These are phyloP conservation scores for Caenorhabditis tropicalis DNA, from an alignment of 1,140 invertebrate species.

Conservation along the genomic window DNA sequence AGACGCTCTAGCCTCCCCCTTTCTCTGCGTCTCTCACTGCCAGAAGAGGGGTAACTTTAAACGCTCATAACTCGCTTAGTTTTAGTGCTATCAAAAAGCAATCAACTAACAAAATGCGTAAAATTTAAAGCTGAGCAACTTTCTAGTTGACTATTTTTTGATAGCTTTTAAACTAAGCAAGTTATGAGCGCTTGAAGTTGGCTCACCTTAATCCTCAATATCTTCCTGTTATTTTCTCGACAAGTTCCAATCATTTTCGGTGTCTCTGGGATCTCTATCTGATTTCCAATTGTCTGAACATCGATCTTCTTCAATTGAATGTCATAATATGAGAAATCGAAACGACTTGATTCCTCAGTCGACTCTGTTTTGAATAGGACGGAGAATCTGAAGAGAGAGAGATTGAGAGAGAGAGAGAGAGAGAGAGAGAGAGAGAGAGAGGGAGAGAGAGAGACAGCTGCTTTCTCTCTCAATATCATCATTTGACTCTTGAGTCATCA, in stretches of 20 bases:
- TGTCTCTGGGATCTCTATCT: not conserved
- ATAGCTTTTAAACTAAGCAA: too few relatives aligned
- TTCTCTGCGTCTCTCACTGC: too few relatives aligned
- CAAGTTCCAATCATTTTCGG: not conserved
- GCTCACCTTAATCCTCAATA: conserved; percentile 4
- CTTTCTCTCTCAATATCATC: not conserved
- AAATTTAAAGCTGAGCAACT: too few relatives aligned
- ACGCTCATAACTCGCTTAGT: too few relatives aligned
- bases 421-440: not conserved
- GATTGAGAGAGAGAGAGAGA: not conserved
- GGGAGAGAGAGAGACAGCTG: not conserved
- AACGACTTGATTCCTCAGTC: not conserved
- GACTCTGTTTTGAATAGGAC: not conserved
- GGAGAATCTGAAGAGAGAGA: conserved; percentile 17
- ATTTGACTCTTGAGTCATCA: too few relatives aligned
- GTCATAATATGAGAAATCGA: conserved; percentile 28
- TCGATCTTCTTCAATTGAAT: conserved; percentile 7
- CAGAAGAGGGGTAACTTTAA: too few relatives aligned
- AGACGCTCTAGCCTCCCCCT: too few relatives aligned
- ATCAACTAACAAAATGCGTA: too few relatives aligned
- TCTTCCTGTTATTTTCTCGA: conserved; percentile 33
- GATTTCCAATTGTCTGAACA: not conserved
- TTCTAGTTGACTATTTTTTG: too few relatives aligned
- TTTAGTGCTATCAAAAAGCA: too few relatives aligned
- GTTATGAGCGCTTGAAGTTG: too few relatives aligned